Evolutionary conservation across 2,797 vertebrate species (phyloP), one percentile per base, ranked within the genome.

Genomic region (Anabas testudineus): DNA sequence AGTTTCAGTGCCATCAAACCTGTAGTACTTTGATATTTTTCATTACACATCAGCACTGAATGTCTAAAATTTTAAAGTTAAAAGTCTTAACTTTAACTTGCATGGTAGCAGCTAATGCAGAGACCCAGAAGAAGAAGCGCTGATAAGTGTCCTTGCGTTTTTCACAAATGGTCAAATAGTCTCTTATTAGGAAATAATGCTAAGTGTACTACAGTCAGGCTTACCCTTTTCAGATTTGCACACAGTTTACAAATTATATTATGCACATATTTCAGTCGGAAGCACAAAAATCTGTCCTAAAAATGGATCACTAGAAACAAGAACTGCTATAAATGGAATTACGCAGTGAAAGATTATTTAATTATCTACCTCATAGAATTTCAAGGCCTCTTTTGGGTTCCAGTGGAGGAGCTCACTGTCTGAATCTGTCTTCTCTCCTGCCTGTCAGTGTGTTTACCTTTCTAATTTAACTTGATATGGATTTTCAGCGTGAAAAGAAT

Each of bases 281-380:
- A 70, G 56, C 36, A 65, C 45, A 54, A 60, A 81, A 66, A 58
- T 52, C n/a, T 49, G 41, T 14, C 45, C 60, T 66, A 69, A 80
- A 78, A 75, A 45, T 61, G 41, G 42, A 71, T 83, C 43, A 74
- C n/a, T 32, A 49, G 48, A 80, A 46, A 14, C 41, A 58, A 60
- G 52, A n/a, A 21, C 30, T 13, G 15, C 60, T 67, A 71, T 78
- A 82, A 84, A 85, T 75, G 70, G 52, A 76, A 63, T 53, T 36
- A 7, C 64, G 49, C 70, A 74, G 60, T 56, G 14, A 58, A 66
- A 59, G 43, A 55, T 66, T 78, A 61, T 67, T 79, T 49, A 76
- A 76, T 80, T 62, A 65, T 83, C 74, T 71, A 51, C 69, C 61
- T 85, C 68, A 71, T 58, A 71, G 64, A 80, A 83, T 76, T 48